Conservation (phyloP, 2,888 invertebrate species). For the Morpho achilles region DNA sequence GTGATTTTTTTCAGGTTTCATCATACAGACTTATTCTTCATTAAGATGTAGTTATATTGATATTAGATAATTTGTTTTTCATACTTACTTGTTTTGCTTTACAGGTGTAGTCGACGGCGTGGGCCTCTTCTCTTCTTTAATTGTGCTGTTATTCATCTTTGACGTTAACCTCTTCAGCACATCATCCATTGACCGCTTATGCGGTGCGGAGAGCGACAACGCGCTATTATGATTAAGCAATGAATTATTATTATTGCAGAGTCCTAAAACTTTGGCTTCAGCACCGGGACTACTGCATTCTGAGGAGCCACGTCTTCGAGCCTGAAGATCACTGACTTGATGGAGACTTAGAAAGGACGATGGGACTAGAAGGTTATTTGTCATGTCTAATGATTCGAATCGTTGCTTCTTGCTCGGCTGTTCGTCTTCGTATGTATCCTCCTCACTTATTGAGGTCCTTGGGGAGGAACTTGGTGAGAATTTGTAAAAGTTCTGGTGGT, state of each 20-base stretch:
- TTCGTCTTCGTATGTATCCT: constrained; percentile 81
- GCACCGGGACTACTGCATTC: constrained; percentile 87
- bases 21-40: neutral
- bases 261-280: constrained; percentile 82
- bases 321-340: constrained; percentile 75
- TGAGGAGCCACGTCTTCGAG: constrained; percentile 78
- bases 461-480: constrained; percentile 72
- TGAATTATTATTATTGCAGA: constrained; percentile 82
- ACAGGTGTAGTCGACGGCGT: constrained; percentile 84
- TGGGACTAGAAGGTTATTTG: constrained; percentile 78
- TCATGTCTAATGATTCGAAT: constrained; percentile 80
- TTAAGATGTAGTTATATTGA: neutral
- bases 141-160: constrained; percentile 89
- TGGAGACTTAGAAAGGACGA: constrained; percentile 76
- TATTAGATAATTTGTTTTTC: neutral
- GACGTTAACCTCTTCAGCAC: constrained; percentile 91
- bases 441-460: constrained; percentile 76
- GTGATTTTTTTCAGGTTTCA: too few species aligned
- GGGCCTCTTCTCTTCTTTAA: constrained; percentile 85
- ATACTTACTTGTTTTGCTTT: constrained; percentile 75
- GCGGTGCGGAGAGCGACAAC: constrained; percentile 70
- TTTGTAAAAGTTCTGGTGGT: constrained; percentile 65
- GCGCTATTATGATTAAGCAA: constrained; percentile 81
- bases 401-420: constrained; percentile 80
- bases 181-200: constrained; percentile 94